A percentile compares a stretch with the other conserved stretches of the same genome.
Conservation (phyloP, 1,140 invertebrate genomes). For the Monomorium pharaonis region DNA sequence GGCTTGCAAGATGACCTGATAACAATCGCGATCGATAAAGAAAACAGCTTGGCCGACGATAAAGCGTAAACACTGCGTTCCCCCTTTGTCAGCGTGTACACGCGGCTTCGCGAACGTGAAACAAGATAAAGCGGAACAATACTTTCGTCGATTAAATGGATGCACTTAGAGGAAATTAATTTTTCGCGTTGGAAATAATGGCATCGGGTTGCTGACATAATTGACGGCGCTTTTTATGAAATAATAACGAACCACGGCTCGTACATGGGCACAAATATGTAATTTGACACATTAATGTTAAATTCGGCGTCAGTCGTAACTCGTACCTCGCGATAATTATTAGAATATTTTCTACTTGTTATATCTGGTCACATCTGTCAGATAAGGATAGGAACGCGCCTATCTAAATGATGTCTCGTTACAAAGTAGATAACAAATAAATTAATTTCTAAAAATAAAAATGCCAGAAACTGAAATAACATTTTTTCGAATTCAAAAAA, state of each 20-base stretch:
- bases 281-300: neutral
- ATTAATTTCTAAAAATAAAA: slow-evolving; percentile 17
- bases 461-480: neutral
- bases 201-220: slow-evolving; percentile 50
- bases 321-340: neutral
- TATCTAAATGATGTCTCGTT: neutral
- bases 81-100: slow-evolving; percentile 64
- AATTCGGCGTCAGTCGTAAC: neutral
- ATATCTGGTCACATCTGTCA: neutral
- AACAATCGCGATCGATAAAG: slow-evolving; percentile 75
- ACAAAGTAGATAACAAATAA: neutral
- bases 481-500: neutral
- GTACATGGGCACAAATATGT: neutral
- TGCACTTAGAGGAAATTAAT: slow-evolving; percentile 71
- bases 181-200: slow-evolving; percentile 54
- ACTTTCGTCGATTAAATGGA: slow-evolving; percentile 56
- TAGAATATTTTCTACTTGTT: too few species aligned
- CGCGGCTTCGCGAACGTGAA: slow-evolving; percentile 54
- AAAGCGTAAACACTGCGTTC: slow-evolving; percentile 71
- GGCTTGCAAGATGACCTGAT: slow-evolving; percentile 72
- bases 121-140: slow-evolving; percentile 62
- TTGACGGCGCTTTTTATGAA: slow-evolving; percentile 48
- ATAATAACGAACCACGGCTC: slow-evolving; percentile 31
- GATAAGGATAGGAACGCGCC: neutral
- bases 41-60: slow-evolving; percentile 72